Evolutionary conservation across 2,888 invertebrate genomes (phyloP), one percentile per base, ranked within the genome.

Genomic region (Seira musarum): DNA sequence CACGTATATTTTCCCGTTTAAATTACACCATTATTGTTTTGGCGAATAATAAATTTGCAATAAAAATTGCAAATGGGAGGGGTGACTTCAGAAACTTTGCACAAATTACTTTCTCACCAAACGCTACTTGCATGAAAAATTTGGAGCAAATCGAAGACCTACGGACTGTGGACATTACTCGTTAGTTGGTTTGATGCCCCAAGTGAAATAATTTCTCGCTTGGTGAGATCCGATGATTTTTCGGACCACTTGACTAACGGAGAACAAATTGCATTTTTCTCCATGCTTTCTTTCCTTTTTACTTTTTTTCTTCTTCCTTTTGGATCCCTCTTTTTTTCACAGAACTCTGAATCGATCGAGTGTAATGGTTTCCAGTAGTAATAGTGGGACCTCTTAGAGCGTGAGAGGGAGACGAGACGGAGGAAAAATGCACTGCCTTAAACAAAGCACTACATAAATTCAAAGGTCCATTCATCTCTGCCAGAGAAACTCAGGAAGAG

Each of bases 181-280:
- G n/a, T n/a, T n/a, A 46, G 60, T 60, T 70, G 71, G 72, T 46
- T 24, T 70, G 70, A 61, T 73, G 83, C 84, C 84, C 74, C 75
- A 79, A 82, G 81, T 83, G 77, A 83, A 85, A 83, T 83, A 83
- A 85, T 85, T 85, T 85, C 80, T 83, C 82, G 85, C 73, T 78
- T 83, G 72, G 82, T 65, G 75, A 81, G 66, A 81, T 64, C 80
- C 82, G 79, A 82, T 83, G 81, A 83, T 83, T 83, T 83, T 81
- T 82, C 83, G 81, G 80, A 73, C 81, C 80, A 85, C 83, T 85
- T 85, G 81, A 76, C 85, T 85, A 85, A 85, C 78, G 70, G 83
- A 80, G 82, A 84, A 85, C 83, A 83, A 84, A 83, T 83, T 83
- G 78, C 83, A 68, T 75, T 82, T 82, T 83, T 69, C 65, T 76